Evolutionary conservation across 2,797 vertebrate genomes (phyloP).

Genomic region (Tokudaia tokunoshimensis): DNA sequence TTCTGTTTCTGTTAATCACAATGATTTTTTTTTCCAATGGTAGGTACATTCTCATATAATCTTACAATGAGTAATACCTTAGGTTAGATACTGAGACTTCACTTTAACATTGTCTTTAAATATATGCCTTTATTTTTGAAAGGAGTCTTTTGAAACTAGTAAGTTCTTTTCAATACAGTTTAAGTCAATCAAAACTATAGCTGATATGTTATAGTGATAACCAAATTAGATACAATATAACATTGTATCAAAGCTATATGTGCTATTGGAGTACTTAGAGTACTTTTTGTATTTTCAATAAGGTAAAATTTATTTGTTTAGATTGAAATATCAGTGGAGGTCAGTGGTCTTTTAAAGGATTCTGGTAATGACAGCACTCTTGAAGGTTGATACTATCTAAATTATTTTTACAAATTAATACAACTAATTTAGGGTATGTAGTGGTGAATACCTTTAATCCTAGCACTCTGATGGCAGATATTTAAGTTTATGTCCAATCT

Average conservation of each 20-base stretch:
- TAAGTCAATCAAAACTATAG: background rate
- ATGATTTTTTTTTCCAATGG: slow-evolving; percentile 73
- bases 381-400: background rate
- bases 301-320: background rate
- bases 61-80: slow-evolving; percentile 71
- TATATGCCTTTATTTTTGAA: slow-evolving; percentile 41
- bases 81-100: slow-evolving; percentile 41
- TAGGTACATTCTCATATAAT: slow-evolving; percentile 71
- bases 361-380: background rate
- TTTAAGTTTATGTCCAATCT: background rate
- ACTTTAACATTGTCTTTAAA: slow-evolving; percentile 15
- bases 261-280: background rate
- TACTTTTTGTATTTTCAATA: background rate
- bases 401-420: background rate
- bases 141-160: background rate
- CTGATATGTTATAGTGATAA: background rate
- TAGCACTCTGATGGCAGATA: too few relatives aligned
- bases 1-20: slow-evolving; percentile 76
- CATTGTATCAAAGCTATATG: background rate
- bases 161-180: background rate
- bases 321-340: background rate
- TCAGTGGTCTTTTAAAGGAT: background rate
- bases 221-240: background rate
- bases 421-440: too few relatives aligned
- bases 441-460: background rate